Conservation (phyloP, 2,888 invertebrate genomes). For the Temnothorax ravouxi region DNA sequence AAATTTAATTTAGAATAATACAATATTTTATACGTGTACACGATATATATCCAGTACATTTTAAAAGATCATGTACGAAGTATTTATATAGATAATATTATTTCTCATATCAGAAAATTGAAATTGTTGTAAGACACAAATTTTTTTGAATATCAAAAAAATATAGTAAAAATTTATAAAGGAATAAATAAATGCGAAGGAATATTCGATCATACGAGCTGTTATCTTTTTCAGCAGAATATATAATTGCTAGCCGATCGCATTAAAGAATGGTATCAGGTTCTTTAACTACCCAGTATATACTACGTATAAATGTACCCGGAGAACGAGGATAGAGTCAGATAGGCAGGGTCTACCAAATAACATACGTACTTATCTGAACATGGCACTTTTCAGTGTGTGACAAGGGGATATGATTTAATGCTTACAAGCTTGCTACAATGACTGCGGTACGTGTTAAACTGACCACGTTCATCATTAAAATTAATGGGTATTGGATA, state of each 20-base stretch:
- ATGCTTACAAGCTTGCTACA: slow-evolving; percentile 72
- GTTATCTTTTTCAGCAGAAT: slow-evolving; percentile 48
- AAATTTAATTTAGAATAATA: not conserved
- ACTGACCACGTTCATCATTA: slow-evolving; percentile 82
- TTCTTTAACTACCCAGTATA: slow-evolving; percentile 58
- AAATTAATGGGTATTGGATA: slow-evolving; percentile 84
- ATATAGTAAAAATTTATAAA: not conserved
- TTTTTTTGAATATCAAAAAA: not conserved
- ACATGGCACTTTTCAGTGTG: slow-evolving; percentile 75
- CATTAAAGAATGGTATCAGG: slow-evolving; percentile 65
- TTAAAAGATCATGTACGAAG: not conserved
- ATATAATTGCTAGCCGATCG: slow-evolving; percentile 64
- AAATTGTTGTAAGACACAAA: not conserved
- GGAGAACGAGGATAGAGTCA: slow-evolving; percentile 52
- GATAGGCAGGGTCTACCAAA: slow-evolving; percentile 68
- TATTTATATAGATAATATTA: slow-evolving; percentile 1
- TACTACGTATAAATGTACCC: slow-evolving; percentile 27
- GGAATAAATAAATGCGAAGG: not conserved
- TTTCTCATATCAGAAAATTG: not conserved
- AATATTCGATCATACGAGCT: slow-evolving; percentile 18
- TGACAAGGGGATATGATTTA: slow-evolving; percentile 77
- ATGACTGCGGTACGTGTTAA: slow-evolving; percentile 80
- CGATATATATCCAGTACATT: too few relatives aligned
- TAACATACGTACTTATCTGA: slow-evolving; percentile 75
- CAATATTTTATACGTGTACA: not conserved